phyloP scores from a whole-genome alignment of 2,888 invertebrate species.

The Vandiemenella viatica region DNA sequence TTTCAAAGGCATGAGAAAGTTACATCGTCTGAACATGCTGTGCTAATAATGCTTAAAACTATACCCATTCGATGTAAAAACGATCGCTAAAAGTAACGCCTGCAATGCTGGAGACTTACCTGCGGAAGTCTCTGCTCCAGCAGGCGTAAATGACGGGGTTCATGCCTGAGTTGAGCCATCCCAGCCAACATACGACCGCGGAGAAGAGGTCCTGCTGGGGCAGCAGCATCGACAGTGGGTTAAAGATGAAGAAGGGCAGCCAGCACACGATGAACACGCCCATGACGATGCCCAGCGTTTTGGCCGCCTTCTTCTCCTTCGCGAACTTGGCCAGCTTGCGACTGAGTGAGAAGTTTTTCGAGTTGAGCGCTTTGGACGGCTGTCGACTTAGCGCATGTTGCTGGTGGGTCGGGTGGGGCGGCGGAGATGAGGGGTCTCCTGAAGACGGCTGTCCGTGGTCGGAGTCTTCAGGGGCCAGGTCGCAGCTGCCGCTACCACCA shows the following conservation, averaged over 20 bases:
- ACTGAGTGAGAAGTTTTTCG: slow-evolving; percentile 78
- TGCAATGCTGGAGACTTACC: too few relatives aligned
- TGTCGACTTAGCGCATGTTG: slow-evolving; percentile 59
- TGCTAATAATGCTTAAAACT: too few relatives aligned
- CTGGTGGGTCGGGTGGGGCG: slow-evolving; percentile 48
- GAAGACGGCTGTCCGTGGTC: slow-evolving; percentile 26
- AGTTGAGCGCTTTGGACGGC: slow-evolving; percentile 41
- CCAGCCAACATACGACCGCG: slow-evolving; percentile 83
- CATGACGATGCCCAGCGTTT: slow-evolving; percentile 92
- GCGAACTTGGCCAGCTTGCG: slow-evolving; percentile 89
- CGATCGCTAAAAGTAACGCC: too few relatives aligned
- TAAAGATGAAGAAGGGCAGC: slow-evolving; percentile 94
- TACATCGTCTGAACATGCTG: too few relatives aligned
- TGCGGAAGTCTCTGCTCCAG: slow-evolving; percentile 90
- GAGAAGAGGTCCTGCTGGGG: slow-evolving; percentile 71
- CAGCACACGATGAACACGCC: slow-evolving; percentile 94
- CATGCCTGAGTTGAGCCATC: slow-evolving; percentile 93
- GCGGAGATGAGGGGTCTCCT: slow-evolving; percentile 43
- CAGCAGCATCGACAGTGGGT: slow-evolving; percentile 81
- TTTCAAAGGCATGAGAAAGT: too few relatives aligned
- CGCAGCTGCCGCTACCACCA: slow-evolving; percentile 25
- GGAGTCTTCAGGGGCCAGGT: slow-evolving; percentile 26
- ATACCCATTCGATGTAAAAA: too few relatives aligned
- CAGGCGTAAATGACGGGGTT: slow-evolving; percentile 97
- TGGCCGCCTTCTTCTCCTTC: slow-evolving; percentile 94